These are phyloP conservation scores for Sphinx pinastri DNA, from an alignment of 2,888 invertebrate species.

Conservation along the genomic window DNA sequence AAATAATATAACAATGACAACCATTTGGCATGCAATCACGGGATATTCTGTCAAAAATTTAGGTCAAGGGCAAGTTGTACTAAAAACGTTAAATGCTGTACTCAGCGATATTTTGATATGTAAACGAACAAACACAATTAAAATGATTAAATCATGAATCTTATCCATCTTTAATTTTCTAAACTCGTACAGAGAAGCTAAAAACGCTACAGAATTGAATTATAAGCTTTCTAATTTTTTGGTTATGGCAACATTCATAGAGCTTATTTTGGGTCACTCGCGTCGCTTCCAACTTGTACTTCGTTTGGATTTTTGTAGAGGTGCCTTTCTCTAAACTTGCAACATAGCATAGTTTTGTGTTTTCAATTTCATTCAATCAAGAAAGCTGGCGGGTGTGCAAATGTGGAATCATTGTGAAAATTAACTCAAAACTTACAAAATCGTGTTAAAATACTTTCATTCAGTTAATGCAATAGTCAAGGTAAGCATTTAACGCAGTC, in stretches of 20 bases:
- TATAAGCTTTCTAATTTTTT: constrained; percentile 68
- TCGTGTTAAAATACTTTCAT: constrained; percentile 58
- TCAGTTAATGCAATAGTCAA: constrained; percentile 79
- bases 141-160: neutral
- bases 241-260: constrained; percentile 71
- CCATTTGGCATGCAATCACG: constrained; percentile 49
- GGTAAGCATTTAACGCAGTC: constrained; percentile 68
- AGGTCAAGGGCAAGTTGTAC: constrained; percentile 66
- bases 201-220: neutral
- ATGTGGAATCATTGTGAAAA: constrained; percentile 67
- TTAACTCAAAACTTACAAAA: constrained; percentile 55
- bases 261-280: constrained; percentile 85
- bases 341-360: constrained; percentile 80
- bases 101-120: neutral
- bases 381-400: constrained; percentile 84
- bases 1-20: constrained; percentile 1
- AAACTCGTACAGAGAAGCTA: neutral
- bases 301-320: constrained; percentile 78
- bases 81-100: constrained; percentile 10
- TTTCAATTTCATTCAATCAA: constrained; percentile 75
- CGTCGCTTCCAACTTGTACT: constrained; percentile 81
- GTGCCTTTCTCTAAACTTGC: constrained; percentile 84
- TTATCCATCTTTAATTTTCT: neutral
- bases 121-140: neutral
- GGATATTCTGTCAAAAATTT: constrained; percentile 52